A percentile compares a stretch with the other conserved stretches of the same genome.
Evolutionary conservation across 1,140 invertebrate species (phyloP).

Genomic region (Drosophila nebulosa): DNA sequence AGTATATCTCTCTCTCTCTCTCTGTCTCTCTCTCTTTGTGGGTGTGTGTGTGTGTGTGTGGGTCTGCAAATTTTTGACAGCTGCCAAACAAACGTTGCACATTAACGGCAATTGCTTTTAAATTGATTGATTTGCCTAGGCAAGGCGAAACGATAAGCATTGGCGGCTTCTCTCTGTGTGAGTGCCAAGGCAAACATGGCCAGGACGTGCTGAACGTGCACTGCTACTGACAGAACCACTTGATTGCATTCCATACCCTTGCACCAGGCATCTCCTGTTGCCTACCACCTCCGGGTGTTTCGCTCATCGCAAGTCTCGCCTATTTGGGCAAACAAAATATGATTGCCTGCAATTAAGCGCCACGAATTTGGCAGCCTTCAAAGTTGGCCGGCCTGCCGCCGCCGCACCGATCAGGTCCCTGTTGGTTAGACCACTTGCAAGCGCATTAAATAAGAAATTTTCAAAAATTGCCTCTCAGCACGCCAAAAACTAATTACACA

Average conservation of each 20-base stretch:
- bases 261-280: not conserved
- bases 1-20: too few species aligned
- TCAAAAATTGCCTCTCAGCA: constrained; percentile 62
- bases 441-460: constrained; percentile 76
- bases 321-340: constrained; percentile 74
- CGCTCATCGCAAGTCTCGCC: constrained; percentile 5
- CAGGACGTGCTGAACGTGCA: constrained; percentile 46
- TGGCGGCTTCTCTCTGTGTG: not conserved
- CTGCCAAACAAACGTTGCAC: constrained; percentile 75
- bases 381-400: constrained; percentile 6
- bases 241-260: constrained; percentile 51
- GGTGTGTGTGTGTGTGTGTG: constrained; percentile 10
- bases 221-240: constrained; percentile 57
- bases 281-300: not conserved
- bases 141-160: constrained; percentile 36
- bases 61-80: constrained; percentile 63
- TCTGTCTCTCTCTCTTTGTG: too few species aligned
- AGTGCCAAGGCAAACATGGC: constrained; percentile 42
- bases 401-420: not conserved
- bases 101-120: constrained; percentile 78
- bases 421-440: constrained; percentile 15
- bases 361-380: constrained; percentile 53
- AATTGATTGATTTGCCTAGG: constrained; percentile 74
- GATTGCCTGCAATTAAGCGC: constrained; percentile 74
- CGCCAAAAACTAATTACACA: constrained; percentile 71